These are phyloP conservation scores for Peribatodes rhomboidaria DNA, from an alignment of 2,888 invertebrate species.

Conservation along the genomic window DNA sequence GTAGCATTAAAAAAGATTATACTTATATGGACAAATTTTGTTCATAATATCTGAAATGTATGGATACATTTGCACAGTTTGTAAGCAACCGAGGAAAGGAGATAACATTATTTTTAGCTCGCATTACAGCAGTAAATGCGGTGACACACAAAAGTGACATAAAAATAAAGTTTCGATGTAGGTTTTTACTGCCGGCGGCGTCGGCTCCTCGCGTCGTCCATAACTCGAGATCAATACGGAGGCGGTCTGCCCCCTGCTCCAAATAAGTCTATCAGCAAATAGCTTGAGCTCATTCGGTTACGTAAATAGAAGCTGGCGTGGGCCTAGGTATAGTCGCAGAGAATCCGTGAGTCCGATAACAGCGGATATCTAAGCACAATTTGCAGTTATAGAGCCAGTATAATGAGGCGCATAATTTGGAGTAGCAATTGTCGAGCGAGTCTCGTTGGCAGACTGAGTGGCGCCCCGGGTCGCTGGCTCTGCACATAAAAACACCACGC, in stretches of 20 bases:
- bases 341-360: slow-evolving; percentile 1
- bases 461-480: slow-evolving; percentile 59
- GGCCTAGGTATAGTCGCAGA: not conserved
- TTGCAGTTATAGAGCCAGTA: slow-evolving; percentile 34
- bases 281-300: slow-evolving; percentile 29
- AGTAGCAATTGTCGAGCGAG: slow-evolving; percentile 44
- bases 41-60: slow-evolving; percentile 8
- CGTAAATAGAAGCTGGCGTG: slow-evolving; percentile 31
- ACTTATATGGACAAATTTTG: not conserved
- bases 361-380: slow-evolving; percentile 25
- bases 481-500: slow-evolving; percentile 49
- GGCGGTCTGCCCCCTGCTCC: slow-evolving; percentile 63
- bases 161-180: slow-evolving; percentile 44
- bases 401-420: slow-evolving; percentile 44
- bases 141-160: slow-evolving; percentile 42
- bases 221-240: slow-evolving; percentile 78
- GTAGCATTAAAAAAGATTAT: slow-evolving; percentile 6
- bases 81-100: slow-evolving; percentile 10
- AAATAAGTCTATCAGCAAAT: slow-evolving; percentile 45
- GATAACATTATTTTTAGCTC: slow-evolving; percentile 32
- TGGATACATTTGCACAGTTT: slow-evolving; percentile 12
- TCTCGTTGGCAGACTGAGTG: slow-evolving; percentile 65
- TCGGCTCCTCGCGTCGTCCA: slow-evolving; percentile 55
- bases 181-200: slow-evolving; percentile 65
- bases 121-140: slow-evolving; percentile 33